Conservation (phyloP, 2,797 vertebrate species). For the Crax fasciolata region DNA sequence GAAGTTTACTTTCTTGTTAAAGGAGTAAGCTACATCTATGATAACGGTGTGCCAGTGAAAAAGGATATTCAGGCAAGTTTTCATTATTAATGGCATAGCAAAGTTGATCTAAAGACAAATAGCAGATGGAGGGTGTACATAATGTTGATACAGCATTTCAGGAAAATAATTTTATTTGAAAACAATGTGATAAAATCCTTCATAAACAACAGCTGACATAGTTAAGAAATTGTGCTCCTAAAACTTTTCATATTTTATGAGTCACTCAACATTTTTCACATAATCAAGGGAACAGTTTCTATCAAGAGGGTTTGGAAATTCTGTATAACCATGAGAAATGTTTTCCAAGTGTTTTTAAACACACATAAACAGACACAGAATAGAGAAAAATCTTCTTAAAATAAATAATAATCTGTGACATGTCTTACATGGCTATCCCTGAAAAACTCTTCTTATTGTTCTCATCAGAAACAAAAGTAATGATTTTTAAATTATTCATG, state of each 20-base stretch:
- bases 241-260: neutral
- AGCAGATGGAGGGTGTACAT: neutral
- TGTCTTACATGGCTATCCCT: neutral
- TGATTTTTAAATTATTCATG: conserved; percentile 22
- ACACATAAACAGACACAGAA: neutral
- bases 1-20: no score
- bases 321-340: neutral
- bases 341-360: neutral
- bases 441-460: neutral
- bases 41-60: neutral
- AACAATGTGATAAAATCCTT: neutral
- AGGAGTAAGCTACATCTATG: neutral
- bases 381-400: neutral
- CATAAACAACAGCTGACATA: neutral
- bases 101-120: neutral
- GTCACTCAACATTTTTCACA: neutral
- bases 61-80: neutral
- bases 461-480: neutral
- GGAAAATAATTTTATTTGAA: neutral
- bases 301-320: neutral
- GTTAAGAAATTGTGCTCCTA: neutral
- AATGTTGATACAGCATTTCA: neutral
- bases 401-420: neutral
- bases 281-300: neutral
- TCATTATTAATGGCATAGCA: neutral